These are phyloP conservation scores for Coelinius sp. DNA, from an alignment of 2,888 invertebrate genomes.

Conservation along the genomic window DNA sequence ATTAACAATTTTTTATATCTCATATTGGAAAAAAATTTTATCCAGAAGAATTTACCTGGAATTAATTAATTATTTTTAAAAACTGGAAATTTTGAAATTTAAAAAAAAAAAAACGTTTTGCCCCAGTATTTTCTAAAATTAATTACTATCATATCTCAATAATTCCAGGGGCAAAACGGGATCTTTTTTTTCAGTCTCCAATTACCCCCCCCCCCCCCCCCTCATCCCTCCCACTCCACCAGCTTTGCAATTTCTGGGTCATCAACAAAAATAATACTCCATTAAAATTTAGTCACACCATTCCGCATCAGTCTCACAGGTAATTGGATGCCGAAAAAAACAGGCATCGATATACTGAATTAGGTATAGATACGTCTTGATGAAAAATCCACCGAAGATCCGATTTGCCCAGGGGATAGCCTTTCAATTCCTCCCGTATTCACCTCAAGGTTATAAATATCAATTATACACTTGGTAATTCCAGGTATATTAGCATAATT, in stretches of 20 bases:
- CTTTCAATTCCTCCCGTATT: background rate
- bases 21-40: too few relatives aligned
- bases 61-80: too few relatives aligned
- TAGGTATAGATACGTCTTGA: slow-evolving; percentile 16
- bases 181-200: too few relatives aligned
- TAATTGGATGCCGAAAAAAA: slow-evolving; percentile 41
- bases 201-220: too few relatives aligned
- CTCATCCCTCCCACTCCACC: too few relatives aligned
- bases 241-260: slow-evolving; percentile 23
- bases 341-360: background rate
- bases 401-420: slow-evolving; percentile 14
- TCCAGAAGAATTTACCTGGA: too few relatives aligned
- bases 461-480: slow-evolving; percentile 67
- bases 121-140: too few relatives aligned
- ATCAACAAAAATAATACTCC: slow-evolving; percentile 27
- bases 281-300: slow-evolving; percentile 45
- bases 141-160: too few relatives aligned
- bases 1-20: background rate
- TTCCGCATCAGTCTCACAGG: slow-evolving; percentile 6
- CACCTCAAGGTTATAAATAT: slow-evolving; percentile 62
- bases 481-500: slow-evolving; percentile 68
- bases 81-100: too few relatives aligned
- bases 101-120: too few relatives aligned
- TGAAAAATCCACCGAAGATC: slow-evolving; percentile 15
- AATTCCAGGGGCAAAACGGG: too few relatives aligned